Conservation (phyloP, 1,140 invertebrate genomes). For the Amyelois transitella region DNA sequence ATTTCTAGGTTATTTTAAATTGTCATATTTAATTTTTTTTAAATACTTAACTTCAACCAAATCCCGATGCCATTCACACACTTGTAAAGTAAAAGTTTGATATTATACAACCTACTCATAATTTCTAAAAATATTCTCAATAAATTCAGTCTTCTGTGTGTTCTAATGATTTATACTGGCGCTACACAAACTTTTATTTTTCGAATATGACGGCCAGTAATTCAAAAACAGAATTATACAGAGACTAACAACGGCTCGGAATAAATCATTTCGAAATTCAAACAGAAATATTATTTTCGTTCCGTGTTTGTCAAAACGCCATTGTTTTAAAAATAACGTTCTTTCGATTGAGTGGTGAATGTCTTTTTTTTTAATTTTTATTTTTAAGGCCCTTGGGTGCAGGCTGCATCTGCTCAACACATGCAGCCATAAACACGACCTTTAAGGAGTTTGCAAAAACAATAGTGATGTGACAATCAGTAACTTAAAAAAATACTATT, state of each 20-base stretch:
- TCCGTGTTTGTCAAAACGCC: not conserved
- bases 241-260: not conserved
- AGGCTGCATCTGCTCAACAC: constrained; percentile 57
- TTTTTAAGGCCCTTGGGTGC: constrained; percentile 29
- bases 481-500: too few species aligned
- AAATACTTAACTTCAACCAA: too few species aligned
- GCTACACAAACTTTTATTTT: not conserved
- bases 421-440: constrained; percentile 47
- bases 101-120: too few species aligned
- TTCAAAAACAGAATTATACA: not conserved
- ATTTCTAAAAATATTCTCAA: too few species aligned
- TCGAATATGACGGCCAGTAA: not conserved
- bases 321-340: constrained; percentile 47
- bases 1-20: too few species aligned
- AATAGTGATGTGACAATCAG: constrained; percentile 26
- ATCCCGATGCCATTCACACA: too few species aligned
- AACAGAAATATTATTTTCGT: not conserved
- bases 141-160: too few species aligned
- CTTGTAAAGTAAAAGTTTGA: too few species aligned
- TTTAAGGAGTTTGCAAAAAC: constrained; percentile 49
- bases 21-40: too few species aligned
- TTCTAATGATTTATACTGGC: not conserved
- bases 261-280: not conserved
- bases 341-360: constrained; percentile 22
- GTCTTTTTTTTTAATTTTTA: constrained; percentile 31